Evolutionary conservation across 1,140 invertebrate genomes (phyloP), one percentile per base, ranked within the genome.

Genomic region (Heliothis virescens): DNA sequence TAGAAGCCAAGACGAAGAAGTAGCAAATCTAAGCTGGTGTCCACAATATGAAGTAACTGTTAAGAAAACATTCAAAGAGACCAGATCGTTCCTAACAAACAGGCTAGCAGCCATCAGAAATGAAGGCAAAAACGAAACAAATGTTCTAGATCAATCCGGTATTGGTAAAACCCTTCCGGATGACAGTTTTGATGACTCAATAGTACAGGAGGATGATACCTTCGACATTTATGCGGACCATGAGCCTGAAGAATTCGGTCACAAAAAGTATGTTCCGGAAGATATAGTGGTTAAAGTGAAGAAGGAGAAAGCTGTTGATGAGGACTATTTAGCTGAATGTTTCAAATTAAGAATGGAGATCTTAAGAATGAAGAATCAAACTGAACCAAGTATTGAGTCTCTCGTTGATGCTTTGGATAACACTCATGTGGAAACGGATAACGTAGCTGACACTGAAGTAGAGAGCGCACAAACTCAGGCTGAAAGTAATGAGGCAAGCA

Each of bases 21-120:
- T 98, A 59, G 89, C 96, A 9, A 96, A 96, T 82, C 81, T 98
- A 29, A 96, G 96, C 47, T 98, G 97, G 97, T 98, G 97, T 94
- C 97, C 97, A 55, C 87, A 93, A 80, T 92, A 86, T 86, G 86
- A 90, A 63, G 84, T 90, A 10, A 26, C 69, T 15, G 21, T 92
- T 5, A 86, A 84, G 52, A 94, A 89, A 85, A 79, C 80, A 72
- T 67, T 90, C 13, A 81, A 85, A 55, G 79, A 87, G 26, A 86
- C 80, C 29, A 86, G 79, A 78, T 79, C 80, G 7, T 81, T 48
- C 71, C 82, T 82, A 41, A 80, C 83, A n/a, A 52, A 87, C 29
- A 88, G 88, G 85, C 81, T 92, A 72, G 82, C 82, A 21, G 88
- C 83, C 71, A 89, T 90, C 62, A 83, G 85, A 52, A 79, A 85